Evolutionary conservation across 2,113 vertebrate genomes (phyloP).

Genomic region (Aramus guarauna): DNA sequence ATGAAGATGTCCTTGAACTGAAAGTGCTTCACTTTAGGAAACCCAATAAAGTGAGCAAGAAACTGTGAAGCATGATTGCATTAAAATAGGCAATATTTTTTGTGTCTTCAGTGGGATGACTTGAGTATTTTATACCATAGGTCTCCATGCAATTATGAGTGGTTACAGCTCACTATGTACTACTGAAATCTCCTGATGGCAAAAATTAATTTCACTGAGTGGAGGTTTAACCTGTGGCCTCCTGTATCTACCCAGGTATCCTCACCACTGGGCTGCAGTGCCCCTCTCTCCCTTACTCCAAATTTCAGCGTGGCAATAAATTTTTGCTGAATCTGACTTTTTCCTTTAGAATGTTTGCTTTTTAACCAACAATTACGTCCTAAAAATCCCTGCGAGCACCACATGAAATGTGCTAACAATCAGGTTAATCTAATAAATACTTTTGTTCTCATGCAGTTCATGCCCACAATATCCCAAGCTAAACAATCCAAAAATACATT

Average conservation of each 20-base stretch:
- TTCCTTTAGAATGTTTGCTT: neutral
- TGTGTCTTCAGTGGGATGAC: neutral
- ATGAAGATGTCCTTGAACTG: conserved; percentile 65
- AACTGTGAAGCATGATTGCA: conserved; percentile 29
- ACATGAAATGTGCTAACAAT: neutral
- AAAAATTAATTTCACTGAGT: neutral
- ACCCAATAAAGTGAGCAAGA: conserved; percentile 28
- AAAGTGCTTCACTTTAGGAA: conserved; percentile 59
- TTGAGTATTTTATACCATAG: neutral
- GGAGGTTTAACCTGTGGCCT: neutral
- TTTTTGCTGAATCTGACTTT: neutral
- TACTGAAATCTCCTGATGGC: neutral
- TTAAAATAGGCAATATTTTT: conserved; percentile 41
- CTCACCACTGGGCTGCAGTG: neutral
- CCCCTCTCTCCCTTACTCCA: neutral
- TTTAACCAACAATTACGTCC: neutral
- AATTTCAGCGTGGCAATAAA: neutral
- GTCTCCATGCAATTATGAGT: neutral
- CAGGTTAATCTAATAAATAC: conserved; percentile 15
- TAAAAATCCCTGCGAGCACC: neutral
- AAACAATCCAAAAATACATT: neutral
- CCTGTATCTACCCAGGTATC: neutral
- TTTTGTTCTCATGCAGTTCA: neutral
- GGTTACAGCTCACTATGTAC: neutral
- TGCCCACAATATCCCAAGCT: neutral